Base-by-base conservation (phyloP, 2,888 invertebrate species). In the Trachelus iudaicus region DNA sequence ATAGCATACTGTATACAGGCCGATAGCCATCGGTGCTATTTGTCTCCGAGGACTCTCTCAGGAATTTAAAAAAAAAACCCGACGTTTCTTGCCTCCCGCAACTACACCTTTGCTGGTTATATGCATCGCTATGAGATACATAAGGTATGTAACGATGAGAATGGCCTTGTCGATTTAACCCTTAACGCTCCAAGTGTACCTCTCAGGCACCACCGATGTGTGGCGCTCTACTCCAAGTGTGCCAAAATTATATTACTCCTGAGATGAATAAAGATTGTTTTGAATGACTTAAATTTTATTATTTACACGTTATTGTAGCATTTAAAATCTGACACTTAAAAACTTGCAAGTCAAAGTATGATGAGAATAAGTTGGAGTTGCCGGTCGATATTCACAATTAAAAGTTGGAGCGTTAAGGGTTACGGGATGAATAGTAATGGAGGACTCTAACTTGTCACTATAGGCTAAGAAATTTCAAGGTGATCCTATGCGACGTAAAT, bases 21-120 rank as follows among this genome's bases (percentile, higher is more conserved):
- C 81, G 87, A 88, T 88, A 87, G 85, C 82, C 81, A 89, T 88
- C 87, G 79, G 78, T 76, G 81, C 83, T 86, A 87, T 88, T 87
- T 86, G 81, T 88, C 83, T 85, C 56, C 73, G 76, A 73, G 74
- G 79, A 77, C 79, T 82, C 80, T 77, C 80, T 77, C 80, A 83
- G 81, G 83, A 87, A 87, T 88, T 87, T 87, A 86, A 87, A 85
- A 35, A 30, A 87, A 85, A 35, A 31, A 9, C 11, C 0, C 35
- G 6, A 34, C 1, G 23, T 56, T 56, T 56, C 23, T 56, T 56
- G 23, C 56, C 71, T 3, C 23, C 23, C 11, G 30, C 4, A 4
- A 23, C 40, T 40, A 15, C 23, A 40, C 2, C 56, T 23, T 23
- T 23, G 6, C 40, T 6, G 23, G 56, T 9, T 23, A 23, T 56